Evolutionary conservation across 2,113 vertebrate species (phyloP).

Genomic region (Furnarius figulus): DNA sequence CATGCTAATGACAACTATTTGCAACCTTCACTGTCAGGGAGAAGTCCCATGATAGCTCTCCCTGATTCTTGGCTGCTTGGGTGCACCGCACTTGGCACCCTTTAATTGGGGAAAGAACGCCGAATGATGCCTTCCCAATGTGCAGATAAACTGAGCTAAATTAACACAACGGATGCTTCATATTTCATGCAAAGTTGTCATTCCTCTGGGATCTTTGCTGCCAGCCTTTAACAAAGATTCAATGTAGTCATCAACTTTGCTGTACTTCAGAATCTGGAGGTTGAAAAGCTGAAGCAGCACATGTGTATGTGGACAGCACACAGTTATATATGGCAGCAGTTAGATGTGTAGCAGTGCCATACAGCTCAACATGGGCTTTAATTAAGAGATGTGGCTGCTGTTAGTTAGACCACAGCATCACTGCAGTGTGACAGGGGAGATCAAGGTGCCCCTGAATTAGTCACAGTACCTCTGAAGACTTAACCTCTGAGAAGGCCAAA

Average conservation of each 20-base stretch:
- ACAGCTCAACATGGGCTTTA: neutral
- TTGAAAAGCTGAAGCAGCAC: neutral
- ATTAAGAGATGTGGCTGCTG: neutral
- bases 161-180: neutral
- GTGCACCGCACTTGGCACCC: neutral
- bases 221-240: neutral
- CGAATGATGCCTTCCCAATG: neutral
- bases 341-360: neutral
- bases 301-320: neutral
- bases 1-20: constrained; percentile 53
- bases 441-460: neutral
- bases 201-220: neutral
- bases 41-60: constrained; percentile 24
- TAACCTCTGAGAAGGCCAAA: neutral
- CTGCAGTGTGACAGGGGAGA: neutral
- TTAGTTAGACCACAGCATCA: neutral
- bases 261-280: neutral
- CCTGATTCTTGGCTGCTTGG: neutral
- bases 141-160: constrained; percentile 24
- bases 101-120: neutral
- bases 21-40: neutral
- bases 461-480: neutral
- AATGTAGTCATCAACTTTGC: neutral
- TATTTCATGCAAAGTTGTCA: neutral
- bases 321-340: neutral